phyloP scores from a whole-genome alignment of 1,140 invertebrate genomes.

The Oreohelix idahoensis region DNA sequence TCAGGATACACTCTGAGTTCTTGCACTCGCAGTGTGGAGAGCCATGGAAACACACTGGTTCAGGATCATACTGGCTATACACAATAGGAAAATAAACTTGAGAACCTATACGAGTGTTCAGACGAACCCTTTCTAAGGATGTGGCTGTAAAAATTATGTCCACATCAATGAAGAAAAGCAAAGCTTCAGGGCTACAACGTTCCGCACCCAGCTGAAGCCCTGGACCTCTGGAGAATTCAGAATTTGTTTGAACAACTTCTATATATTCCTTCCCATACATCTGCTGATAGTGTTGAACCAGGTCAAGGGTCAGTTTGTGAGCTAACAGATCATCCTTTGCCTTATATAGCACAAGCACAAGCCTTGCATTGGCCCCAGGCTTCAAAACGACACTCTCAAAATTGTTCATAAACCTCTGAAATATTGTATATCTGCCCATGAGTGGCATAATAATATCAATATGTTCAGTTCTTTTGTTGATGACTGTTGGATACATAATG shows the following conservation, averaged over 20 bases:
- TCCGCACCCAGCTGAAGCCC: constrained; percentile 72
- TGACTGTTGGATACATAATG: not conserved
- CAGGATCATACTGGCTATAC: constrained; percentile 94
- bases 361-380: constrained; percentile 79
- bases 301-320: constrained; percentile 58
- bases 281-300: constrained; percentile 64
- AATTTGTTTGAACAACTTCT: constrained; percentile 69
- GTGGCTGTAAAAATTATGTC: constrained; percentile 74
- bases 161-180: constrained; percentile 81
- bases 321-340: constrained; percentile 56
- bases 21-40: constrained; percentile 51
- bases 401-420: constrained; percentile 88
- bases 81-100: constrained; percentile 97
- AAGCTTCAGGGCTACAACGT: constrained; percentile 76
- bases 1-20: constrained; percentile 50
- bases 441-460: constrained; percentile 92
- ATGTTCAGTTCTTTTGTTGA: constrained; percentile 70
- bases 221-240: constrained; percentile 73
- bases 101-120: constrained; percentile 83
- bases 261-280: constrained; percentile 63
- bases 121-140: constrained; percentile 71
- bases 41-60: constrained; percentile 59
- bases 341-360: constrained; percentile 86
- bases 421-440: constrained; percentile 84
- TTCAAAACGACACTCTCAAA: constrained; percentile 86